Percentiles rank a stretch among this genome's conserved stretches.
Evolutionary conservation across 2,797 vertebrate genomes (phyloP).

Genomic region (Protonibea diacanthus): DNA sequence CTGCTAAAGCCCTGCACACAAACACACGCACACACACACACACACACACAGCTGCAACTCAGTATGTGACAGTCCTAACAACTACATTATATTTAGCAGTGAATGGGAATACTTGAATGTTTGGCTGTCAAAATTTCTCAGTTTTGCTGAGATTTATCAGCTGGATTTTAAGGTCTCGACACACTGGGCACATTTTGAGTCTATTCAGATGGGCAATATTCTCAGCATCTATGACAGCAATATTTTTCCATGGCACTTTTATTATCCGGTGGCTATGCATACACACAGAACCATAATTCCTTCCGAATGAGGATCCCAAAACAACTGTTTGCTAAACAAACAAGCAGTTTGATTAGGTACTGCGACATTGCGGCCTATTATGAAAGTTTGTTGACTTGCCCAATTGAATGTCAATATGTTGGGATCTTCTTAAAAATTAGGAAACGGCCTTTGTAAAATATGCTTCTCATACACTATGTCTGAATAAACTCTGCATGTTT

Average conservation of each 20-base stretch:
- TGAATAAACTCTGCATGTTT: neutral
- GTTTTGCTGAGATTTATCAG: constrained; percentile 44
- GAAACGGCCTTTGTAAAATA: neutral
- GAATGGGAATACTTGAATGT: constrained; percentile 25
- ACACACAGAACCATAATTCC: constrained; percentile 24
- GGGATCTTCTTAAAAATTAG: neutral
- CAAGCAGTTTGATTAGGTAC: neutral
- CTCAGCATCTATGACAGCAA: constrained; percentile 27
- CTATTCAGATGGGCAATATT: constrained; percentile 30
- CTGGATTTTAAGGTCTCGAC: constrained; percentile 37
- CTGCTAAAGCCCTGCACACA: constrained; percentile 50
- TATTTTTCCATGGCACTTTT: constrained; percentile 10
- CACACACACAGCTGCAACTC: constrained; percentile 9
- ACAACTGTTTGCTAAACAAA: constrained; percentile 34
- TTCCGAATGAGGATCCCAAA: constrained; percentile 24
- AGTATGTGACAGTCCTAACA: constrained; percentile 37
- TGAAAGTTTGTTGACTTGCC: neutral
- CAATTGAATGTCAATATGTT: neutral
- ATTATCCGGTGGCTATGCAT: constrained; percentile 27
- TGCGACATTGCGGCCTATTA: neutral
- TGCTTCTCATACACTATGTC: neutral
- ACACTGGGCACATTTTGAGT: constrained; percentile 19
- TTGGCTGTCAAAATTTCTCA: constrained; percentile 41
- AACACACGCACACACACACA: neutral
- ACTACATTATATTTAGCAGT: constrained; percentile 50